These are phyloP conservation scores for Pipistrellus pipistrellus DNA, from an alignment of 2,797 vertebrate genomes.

Conservation along the genomic window DNA sequence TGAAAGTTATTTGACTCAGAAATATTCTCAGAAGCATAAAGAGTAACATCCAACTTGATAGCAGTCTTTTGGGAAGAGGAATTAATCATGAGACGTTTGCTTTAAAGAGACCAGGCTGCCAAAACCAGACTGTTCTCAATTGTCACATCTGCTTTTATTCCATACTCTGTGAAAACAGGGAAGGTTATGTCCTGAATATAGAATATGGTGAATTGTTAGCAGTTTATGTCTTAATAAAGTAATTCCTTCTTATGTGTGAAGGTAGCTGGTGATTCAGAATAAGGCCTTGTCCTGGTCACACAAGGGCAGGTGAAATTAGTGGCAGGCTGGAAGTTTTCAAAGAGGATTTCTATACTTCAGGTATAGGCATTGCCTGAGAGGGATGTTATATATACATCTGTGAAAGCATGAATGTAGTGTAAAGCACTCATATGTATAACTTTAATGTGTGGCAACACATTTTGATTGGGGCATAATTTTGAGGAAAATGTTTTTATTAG, in stretches of 20 bases:
- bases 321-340: background rate
- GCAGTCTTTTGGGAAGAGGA: constrained; percentile 65
- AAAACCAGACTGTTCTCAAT: constrained; percentile 37
- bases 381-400: background rate
- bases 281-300: background rate
- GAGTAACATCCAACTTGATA: constrained; percentile 62
- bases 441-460: background rate
- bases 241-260: constrained; percentile 60
- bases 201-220: constrained; percentile 31
- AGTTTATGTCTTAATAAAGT: constrained; percentile 65
- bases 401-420: background rate
- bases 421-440: background rate
- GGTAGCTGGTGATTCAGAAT: constrained; percentile 30
- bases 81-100: constrained; percentile 66
- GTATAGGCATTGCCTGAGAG: background rate
- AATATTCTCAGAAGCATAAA: constrained; percentile 24
- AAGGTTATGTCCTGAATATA: constrained; percentile 63
- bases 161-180: constrained; percentile 37
- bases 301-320: constrained; percentile 15
- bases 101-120: constrained; percentile 62
- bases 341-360: background rate
- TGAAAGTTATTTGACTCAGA: constrained; percentile 48
- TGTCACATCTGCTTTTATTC: constrained; percentile 66
- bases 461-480: constrained; percentile 48
- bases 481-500: constrained; percentile 30